Evolutionary conservation across 2,797 vertebrate species (phyloP).

Genomic region (Bradypodion ventrale): DNA sequence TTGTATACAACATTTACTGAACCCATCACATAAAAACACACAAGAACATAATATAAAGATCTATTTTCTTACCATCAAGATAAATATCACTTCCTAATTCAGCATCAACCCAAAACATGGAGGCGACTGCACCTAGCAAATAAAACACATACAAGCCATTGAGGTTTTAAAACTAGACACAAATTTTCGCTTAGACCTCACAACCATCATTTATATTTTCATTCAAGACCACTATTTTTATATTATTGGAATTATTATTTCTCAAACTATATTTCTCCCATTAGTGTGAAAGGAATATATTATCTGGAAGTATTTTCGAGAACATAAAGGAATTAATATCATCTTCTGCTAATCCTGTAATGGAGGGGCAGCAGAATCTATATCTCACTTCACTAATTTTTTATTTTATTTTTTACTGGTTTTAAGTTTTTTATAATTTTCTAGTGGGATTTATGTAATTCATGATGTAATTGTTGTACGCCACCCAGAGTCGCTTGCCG

Average conservation of each 20-base stretch:
- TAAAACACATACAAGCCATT: not conserved
- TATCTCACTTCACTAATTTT: no score
- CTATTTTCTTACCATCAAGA: constrained; percentile 88
- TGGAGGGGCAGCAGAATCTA: no score
- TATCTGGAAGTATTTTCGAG: not conserved
- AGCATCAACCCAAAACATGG: constrained; percentile 98
- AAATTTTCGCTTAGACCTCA: not conserved
- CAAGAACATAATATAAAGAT: not conserved
- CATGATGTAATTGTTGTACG: no score
- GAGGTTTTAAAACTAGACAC: not conserved
- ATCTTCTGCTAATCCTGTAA: no score
- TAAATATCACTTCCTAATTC: constrained; percentile 97
- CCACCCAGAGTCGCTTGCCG: no score
- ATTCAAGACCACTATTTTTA: not conserved
- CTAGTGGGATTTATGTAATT: no score
- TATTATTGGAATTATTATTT: not conserved
- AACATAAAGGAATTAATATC: not conserved
- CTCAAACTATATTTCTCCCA: not conserved
- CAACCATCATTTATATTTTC: not conserved
- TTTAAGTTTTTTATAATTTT: no score
- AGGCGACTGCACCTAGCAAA: constrained; percentile 89
- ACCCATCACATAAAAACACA: not conserved
- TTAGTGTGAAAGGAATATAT: not conserved
- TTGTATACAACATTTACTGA: not conserved
- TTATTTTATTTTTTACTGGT: no score